Evolutionary conservation across 2,888 invertebrate genomes (phyloP).

Genomic region (Nematopogon swammerdamellus): DNA sequence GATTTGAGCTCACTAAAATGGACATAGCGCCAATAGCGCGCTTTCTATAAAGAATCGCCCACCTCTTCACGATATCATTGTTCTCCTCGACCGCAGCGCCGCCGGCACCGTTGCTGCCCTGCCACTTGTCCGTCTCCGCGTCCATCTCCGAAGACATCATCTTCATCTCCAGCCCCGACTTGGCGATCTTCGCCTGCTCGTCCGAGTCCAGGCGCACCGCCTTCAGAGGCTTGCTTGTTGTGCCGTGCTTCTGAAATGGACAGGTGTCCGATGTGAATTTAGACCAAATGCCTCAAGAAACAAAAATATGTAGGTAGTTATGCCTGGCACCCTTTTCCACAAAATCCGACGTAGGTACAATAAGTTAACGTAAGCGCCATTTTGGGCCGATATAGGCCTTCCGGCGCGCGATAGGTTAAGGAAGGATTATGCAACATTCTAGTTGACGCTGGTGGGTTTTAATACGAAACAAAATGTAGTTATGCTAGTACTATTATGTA

Average conservation of each 20-base stretch:
- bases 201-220: conserved; percentile 88
- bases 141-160: conserved; percentile 92
- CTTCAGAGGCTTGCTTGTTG: conserved; percentile 89
- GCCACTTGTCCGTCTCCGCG: conserved; percentile 96
- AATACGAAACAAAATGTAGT: no score
- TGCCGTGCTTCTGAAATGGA: conserved; percentile 86
- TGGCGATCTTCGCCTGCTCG: conserved; percentile 96
- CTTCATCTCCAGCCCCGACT: conserved; percentile 96
- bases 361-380: no score
- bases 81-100: conserved; percentile 69
- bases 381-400: no score
- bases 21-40: no score
- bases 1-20: no score
- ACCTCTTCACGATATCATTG: conserved; percentile 72
- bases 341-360: no score
- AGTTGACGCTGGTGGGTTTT: no score
- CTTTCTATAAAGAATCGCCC: no score
- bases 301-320: conserved; percentile 3
- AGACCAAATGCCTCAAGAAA: no score
- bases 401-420: no score
- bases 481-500: no score
- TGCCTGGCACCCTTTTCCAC: not conserved
- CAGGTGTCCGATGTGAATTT: not conserved
- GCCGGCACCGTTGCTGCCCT: conserved; percentile 64
- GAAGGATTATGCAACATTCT: no score